These are phyloP conservation scores for Polypterus senegalus DNA, from an alignment of 2,113 vertebrate genomes.

Conservation along the genomic window DNA sequence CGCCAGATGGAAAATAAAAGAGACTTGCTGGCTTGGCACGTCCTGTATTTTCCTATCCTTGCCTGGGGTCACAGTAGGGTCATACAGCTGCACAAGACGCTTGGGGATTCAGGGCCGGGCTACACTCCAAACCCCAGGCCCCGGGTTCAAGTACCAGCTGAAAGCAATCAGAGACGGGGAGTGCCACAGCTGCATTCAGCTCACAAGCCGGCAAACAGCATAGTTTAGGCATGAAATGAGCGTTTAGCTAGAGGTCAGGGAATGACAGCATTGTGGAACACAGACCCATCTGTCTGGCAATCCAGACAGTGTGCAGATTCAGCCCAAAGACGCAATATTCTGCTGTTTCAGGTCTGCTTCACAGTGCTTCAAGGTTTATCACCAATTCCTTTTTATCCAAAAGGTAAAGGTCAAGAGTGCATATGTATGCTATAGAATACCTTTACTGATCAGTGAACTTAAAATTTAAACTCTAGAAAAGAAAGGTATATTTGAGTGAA, in stretches of 20 bases:
- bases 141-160: slow-evolving; percentile 99
- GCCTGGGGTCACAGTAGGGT: slow-evolving; percentile 97
- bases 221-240: slow-evolving; percentile 48
- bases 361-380: too few species aligned
- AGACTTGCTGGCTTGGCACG: slow-evolving; percentile 99
- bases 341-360: too few species aligned
- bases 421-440: too few species aligned
- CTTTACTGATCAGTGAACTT: too few species aligned
- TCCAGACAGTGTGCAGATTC: too few species aligned
- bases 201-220: slow-evolving; percentile 28
- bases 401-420: too few species aligned
- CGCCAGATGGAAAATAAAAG: slow-evolving; percentile 99
- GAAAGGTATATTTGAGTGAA: too few species aligned
- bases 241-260: slow-evolving; percentile 5
- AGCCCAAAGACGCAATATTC: too few species aligned
- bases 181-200: slow-evolving; percentile 90
- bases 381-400: too few species aligned
- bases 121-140: slow-evolving; percentile 96
- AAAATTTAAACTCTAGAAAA: too few species aligned
- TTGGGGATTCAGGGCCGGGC: slow-evolving; percentile 99
- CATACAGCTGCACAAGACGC: slow-evolving; percentile 99
- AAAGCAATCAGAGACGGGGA: slow-evolving; percentile 98
- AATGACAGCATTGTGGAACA: background rate
- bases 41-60: slow-evolving; percentile 99
- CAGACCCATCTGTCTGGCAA: background rate